Conservation (phyloP, 2,797 vertebrate species). For the Prionace glauca region DNA sequence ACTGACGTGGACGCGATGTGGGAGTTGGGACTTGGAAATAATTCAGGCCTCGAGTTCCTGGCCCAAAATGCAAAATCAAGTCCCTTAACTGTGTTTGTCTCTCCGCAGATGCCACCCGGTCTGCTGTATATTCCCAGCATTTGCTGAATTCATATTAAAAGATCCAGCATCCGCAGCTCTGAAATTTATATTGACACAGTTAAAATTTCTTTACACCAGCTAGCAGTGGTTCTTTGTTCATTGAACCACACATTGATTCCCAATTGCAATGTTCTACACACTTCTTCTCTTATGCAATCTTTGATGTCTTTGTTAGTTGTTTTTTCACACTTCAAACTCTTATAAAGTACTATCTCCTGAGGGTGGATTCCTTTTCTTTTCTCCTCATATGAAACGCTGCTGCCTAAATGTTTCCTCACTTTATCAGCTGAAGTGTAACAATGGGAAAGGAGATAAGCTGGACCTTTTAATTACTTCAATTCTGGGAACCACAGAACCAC, state of each 20-base stretch:
- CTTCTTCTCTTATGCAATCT: not conserved
- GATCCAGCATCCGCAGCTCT: not conserved
- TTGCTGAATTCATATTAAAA: not conserved
- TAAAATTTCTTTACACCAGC: not conserved
- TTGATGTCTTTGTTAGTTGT: not conserved
- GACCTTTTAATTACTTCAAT: not conserved
- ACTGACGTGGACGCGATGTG: no score
- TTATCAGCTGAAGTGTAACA: not conserved
- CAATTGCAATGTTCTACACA: not conserved
- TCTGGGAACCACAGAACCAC: not conserved
- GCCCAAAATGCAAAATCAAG: no score
- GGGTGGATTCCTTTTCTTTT: not conserved
- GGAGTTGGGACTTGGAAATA: no score
- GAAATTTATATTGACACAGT: not conserved
- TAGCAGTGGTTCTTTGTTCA: not conserved
- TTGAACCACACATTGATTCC: not conserved
- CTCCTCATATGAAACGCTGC: not conserved
- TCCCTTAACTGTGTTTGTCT: no score
- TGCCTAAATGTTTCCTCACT: not conserved
- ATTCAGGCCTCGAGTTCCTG: no score
- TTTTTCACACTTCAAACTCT: not conserved
- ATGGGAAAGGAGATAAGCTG: no score
- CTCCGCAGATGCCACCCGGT: no score
- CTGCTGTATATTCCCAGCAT: no score
- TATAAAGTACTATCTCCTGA: not conserved